Conservation (phyloP, 2,888 invertebrate species). For the Agrochola lychnidis region DNA sequence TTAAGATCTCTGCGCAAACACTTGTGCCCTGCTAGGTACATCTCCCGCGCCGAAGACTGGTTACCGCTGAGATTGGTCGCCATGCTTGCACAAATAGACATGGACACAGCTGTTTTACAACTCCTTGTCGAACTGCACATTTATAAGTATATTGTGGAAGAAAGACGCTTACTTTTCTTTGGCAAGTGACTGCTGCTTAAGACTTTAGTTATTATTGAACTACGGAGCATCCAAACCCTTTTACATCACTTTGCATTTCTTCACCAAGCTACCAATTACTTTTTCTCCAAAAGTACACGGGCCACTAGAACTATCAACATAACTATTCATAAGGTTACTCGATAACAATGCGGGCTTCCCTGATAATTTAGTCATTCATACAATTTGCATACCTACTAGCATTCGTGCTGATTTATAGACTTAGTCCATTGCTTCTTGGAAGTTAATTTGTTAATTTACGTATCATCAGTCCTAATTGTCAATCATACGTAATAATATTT, state of each 20-base stretch:
- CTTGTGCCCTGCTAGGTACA: too few relatives aligned
- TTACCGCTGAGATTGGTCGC: too few relatives aligned
- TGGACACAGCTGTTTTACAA: too few relatives aligned
- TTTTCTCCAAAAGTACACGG: neutral
- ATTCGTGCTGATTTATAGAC: slow-evolving; percentile 33
- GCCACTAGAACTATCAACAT: neutral
- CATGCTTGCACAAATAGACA: too few relatives aligned
- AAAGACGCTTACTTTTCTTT: neutral
- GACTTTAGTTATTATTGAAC: neutral
- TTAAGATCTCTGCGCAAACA: neutral
- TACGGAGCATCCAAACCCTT: neutral
- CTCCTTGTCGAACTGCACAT: neutral
- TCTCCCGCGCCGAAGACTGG: too few relatives aligned
- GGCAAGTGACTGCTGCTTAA: too few relatives aligned
- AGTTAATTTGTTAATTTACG: slow-evolving; percentile 24
- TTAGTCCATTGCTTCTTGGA: slow-evolving; percentile 32
- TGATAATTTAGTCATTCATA: slow-evolving; percentile 44
- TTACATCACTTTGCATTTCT: neutral
- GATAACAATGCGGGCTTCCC: slow-evolving; percentile 31
- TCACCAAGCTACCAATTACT: neutral
- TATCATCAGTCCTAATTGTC: slow-evolving; percentile 12
- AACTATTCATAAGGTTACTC: neutral
- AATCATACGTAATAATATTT: slow-evolving; percentile 25
- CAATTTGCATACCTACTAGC: slow-evolving; percentile 39
- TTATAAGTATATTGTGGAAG: neutral